Evolutionary conservation across 2,797 vertebrate species (phyloP), one percentile per base, ranked within the genome.

Genomic region (Eupleurogrammus muticus): DNA sequence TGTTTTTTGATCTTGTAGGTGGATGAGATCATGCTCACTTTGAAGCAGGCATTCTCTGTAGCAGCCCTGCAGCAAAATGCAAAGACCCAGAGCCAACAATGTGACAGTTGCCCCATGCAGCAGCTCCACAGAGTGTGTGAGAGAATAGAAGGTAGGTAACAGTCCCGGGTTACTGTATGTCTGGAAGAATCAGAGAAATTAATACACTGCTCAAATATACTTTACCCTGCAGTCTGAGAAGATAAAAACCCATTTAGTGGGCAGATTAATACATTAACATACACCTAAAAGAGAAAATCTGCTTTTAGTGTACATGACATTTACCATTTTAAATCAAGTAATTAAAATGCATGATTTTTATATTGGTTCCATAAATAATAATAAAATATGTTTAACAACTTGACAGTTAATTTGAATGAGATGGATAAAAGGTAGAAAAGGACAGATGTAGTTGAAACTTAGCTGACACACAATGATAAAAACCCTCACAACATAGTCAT

Each of bases 1-100:
- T 71, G 17, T 69, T 0, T 36, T 69, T 76, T 81, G 13, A 14
- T 55, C 32, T 49, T 72, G 7, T 46, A 99, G 98, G 98, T 99
- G 61, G 97, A 99, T 79, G 98, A 99, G 88, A 99, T 99, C 84
- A 99, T 99, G 98, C 91, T 98, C 94, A 99, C 98, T 11, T 81
- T 99, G 91, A 99, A 97, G 85, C 98, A 99, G 92, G 97, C 98
- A 0, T 99, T 99, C 86, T 97, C 96, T 0, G 96, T 97, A 77
- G 98, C 98, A 1, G 97, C 98, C 17, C 89, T 94, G 70, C 96
- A 97, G 70, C 96, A 95, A 73, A 97, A 90, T 13, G 93, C 93
- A 8, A 96, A 90, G 87, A 92, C 91, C 16, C 96, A 95, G 16
- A 88, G 88, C 63, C 95, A 96, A 73, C 95, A 97, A 78, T 99